phyloP scores from a whole-genome alignment of 2,888 invertebrate species.

The Ormyrus labotus region DNA sequence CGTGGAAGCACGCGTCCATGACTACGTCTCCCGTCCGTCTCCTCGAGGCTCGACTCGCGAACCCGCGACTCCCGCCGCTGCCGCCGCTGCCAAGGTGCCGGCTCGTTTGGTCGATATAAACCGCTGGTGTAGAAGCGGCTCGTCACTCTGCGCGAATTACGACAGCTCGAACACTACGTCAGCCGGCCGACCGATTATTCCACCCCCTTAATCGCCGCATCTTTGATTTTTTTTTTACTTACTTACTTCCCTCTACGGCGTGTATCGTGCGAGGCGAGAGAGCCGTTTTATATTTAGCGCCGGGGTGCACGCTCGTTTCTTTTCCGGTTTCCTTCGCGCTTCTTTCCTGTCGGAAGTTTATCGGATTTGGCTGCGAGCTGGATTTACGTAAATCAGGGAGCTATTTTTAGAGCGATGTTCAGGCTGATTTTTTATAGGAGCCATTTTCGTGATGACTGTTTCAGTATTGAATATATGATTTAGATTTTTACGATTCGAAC shows the following conservation, averaged over 20 bases:
- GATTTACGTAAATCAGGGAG: no score
- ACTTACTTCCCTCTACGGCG: neutral
- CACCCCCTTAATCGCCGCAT: no score
- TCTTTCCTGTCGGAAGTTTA: no score
- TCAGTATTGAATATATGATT: no score
- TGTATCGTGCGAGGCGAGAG: neutral
- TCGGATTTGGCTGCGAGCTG: no score
- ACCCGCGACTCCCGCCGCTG: neutral
- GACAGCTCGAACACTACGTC: slow-evolving; percentile 22
- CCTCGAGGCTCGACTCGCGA: neutral
- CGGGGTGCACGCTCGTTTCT: no score
- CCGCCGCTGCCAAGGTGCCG: slow-evolving; percentile 25
- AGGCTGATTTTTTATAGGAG: no score
- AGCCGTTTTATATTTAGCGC: no score
- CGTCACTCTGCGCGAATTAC: slow-evolving; percentile 38
- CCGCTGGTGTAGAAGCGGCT: neutral
- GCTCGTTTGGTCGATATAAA: slow-evolving; percentile 49
- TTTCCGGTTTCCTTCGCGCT: no score
- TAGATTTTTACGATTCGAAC: no score
- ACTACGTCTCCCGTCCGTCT: neutral
- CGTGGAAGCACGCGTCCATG: slow-evolving; percentile 94
- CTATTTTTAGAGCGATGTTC: no score
- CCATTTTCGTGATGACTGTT: no score
- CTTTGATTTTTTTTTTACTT: neutral
- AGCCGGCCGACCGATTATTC: neutral